Percentiles rank a stretch among this genome's conserved stretches.
Evolutionary conservation across 92 coral and sea anemone genomes (phyloP).

Genomic region (Epizoanthus scotinus): DNA sequence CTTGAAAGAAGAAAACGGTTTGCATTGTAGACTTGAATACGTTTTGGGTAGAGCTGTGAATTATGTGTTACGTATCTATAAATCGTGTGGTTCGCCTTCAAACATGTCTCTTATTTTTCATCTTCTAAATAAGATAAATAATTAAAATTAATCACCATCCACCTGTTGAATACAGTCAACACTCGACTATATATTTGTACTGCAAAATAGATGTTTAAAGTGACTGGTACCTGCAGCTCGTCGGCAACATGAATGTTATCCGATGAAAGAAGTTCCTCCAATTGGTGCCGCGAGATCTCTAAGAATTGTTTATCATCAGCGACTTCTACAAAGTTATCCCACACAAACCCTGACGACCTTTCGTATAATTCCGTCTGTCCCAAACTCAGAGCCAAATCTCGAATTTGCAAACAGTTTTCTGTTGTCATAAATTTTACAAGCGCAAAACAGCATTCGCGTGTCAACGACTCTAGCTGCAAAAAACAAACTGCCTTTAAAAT

Average conservation of each 20-base stretch:
- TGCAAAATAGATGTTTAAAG: neutral
- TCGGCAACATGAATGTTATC: conserved; percentile 58
- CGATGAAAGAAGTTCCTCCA: conserved; percentile 61
- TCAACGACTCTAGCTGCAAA: conserved; percentile 70
- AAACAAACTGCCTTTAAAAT: conserved; percentile 72
- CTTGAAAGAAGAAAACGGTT: too few species aligned
- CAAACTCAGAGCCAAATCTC: conserved; percentile 58
- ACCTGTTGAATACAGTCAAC: conserved; percentile 2
- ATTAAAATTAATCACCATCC: neutral
- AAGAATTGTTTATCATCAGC: conserved; percentile 53
- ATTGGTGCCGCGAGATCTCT: conserved; percentile 57
- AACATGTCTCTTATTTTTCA: too few species aligned
- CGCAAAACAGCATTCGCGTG: conserved; percentile 66
- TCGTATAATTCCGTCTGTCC: conserved; percentile 66
- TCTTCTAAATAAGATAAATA: too few species aligned
- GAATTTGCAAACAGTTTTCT: conserved; percentile 63
- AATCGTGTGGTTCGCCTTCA: too few species aligned
- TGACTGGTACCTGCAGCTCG: conserved; percentile 75
- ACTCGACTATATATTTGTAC: neutral
- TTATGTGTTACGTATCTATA: too few species aligned
- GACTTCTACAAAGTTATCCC: conserved; percentile 60
- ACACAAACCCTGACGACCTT: conserved; percentile 65
- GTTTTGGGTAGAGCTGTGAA: too few species aligned
- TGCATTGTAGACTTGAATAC: too few species aligned
- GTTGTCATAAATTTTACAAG: conserved; percentile 71